Conservation (phyloP, 2,113 vertebrate species). For the Anser brachyrhynchus region DNA sequence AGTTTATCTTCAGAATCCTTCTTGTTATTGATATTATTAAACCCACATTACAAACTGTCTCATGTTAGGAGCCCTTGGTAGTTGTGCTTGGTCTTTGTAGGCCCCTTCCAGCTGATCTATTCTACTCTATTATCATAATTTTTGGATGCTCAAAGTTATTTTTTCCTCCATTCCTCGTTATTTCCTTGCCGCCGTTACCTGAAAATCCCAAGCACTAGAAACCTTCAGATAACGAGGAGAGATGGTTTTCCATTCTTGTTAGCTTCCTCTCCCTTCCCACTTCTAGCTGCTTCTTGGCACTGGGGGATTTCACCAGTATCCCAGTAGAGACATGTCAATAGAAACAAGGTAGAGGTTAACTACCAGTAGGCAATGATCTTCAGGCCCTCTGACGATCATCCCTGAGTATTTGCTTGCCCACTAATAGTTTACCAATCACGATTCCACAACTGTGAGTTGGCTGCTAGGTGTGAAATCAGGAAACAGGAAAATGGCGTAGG, state of each 20-base stretch:
- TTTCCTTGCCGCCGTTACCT: neutral
- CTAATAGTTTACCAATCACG: neutral
- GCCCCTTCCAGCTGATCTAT: neutral
- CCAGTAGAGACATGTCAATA: neutral
- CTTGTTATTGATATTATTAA: neutral
- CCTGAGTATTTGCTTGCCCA: neutral
- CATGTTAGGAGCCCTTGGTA: neutral
- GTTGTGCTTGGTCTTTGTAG: neutral
- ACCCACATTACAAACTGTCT: neutral
- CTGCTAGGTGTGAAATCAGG: neutral
- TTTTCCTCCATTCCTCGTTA: neutral
- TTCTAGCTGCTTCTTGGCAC: neutral
- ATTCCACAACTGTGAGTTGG: neutral
- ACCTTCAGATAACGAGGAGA: neutral
- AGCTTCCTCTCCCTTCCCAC: neutral
- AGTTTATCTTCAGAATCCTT: neutral
- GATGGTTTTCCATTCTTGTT: neutral
- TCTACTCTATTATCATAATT: neutral
- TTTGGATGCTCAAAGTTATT: neutral
- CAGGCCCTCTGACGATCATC: neutral
- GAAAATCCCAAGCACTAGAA: neutral
- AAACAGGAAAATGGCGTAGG: neutral
- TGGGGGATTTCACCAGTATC: neutral
- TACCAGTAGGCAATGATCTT: neutral
- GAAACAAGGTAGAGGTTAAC: neutral